These are phyloP conservation scores for Chloebia gouldiae DNA, from an alignment of 2,113 vertebrate species.

Conservation along the genomic window DNA sequence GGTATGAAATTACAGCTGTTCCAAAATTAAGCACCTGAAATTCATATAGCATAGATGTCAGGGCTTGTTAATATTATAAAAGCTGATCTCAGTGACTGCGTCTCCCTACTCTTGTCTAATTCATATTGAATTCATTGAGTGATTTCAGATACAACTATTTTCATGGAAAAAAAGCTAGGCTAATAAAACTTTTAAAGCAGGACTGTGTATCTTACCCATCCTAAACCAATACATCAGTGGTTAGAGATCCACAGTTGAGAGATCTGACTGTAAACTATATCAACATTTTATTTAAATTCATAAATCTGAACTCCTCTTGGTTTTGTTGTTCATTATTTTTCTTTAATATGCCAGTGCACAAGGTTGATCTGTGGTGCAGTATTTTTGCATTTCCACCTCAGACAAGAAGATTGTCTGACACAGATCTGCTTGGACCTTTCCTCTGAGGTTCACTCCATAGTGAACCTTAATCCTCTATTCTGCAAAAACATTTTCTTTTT, in stretches of 20 bases:
- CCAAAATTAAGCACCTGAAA: background rate
- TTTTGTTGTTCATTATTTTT: background rate
- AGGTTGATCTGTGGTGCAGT: background rate
- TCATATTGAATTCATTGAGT: background rate
- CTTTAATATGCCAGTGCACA: background rate
- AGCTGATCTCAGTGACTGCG: background rate
- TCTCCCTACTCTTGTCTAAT: background rate
- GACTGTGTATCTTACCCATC: background rate
- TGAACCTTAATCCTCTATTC: background rate
- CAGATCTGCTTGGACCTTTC: background rate
- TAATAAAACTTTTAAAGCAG: background rate
- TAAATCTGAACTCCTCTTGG: background rate
- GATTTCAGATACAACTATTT: background rate
- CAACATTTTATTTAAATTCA: background rate
- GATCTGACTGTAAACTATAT: background rate
- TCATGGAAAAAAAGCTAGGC: background rate
- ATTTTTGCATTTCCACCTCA: background rate
- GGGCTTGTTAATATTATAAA: background rate
- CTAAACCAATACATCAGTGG: background rate
- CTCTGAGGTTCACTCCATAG: background rate
- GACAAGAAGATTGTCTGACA: background rate
- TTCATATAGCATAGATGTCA: background rate
- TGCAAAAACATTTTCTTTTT: background rate
- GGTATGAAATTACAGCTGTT: background rate
- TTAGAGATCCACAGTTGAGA: background rate